phyloP scores from a whole-genome alignment of 1,140 invertebrate species.

The Zaprionus ornatus region DNA sequence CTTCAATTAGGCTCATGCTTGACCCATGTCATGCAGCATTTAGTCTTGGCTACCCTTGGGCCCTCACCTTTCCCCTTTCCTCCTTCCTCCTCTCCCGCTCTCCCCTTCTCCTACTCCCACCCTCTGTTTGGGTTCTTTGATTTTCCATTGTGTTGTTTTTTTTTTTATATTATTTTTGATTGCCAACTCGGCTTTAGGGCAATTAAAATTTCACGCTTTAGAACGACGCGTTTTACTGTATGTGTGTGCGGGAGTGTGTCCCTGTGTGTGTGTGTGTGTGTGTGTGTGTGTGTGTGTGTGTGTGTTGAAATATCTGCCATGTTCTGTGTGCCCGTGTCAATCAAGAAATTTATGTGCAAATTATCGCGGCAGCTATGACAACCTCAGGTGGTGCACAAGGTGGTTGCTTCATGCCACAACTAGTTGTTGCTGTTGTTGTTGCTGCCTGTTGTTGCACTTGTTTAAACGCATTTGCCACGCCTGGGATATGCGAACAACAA shows the following conservation, averaged over 20 bases:
- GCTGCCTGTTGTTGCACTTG: conserved; percentile 57
- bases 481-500: conserved; percentile 49
- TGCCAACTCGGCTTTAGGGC: conserved; percentile 53
- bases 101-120: background rate
- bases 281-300: conserved; percentile 10
- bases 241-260: background rate
- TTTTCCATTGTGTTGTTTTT: conserved; percentile 5
- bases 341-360: conserved; percentile 66
- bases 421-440: conserved; percentile 5
- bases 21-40: conserved; percentile 38
- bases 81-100: background rate
- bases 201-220: conserved; percentile 77
- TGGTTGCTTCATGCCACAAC: conserved; percentile 25
- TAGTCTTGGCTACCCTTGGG: conserved; percentile 18
- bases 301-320: conserved; percentile 2
- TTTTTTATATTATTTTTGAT: conserved; percentile 34
- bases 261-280: background rate
- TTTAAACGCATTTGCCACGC: conserved; percentile 68
- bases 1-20: conserved; percentile 31
- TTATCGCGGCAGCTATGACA: conserved; percentile 69
- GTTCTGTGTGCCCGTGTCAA: conserved; percentile 37
- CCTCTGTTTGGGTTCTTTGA: conserved; percentile 11
- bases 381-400: conserved; percentile 64
- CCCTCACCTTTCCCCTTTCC: background rate
- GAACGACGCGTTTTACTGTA: conserved; percentile 25